Percentiles rank a stretch among this genome's conserved stretches.
These are phyloP conservation scores for Bombus confusus DNA, from an alignment of 1,140 invertebrate species.

Conservation along the genomic window DNA sequence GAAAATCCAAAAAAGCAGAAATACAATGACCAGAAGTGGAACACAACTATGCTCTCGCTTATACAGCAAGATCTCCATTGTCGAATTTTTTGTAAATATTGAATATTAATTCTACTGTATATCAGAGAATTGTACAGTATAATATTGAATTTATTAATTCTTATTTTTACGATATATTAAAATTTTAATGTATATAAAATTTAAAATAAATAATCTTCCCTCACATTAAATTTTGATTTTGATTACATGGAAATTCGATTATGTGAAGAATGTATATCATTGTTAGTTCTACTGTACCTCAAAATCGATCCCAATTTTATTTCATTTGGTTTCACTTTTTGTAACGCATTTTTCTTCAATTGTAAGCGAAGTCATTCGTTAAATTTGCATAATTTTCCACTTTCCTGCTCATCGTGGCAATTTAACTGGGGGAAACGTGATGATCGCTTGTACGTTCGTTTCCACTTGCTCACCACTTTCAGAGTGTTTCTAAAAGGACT, in stretches of 20 bases:
- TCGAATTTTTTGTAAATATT: too few species aligned
- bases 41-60: too few species aligned
- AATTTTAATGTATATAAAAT: not conserved
- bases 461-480: too few species aligned
- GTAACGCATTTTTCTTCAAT: not conserved
- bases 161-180: too few species aligned
- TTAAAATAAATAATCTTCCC: not conserved
- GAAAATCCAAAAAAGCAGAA: too few species aligned
- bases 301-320: not conserved
- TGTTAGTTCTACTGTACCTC: conserved; percentile 85
- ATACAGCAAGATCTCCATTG: too few species aligned
- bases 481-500: not conserved
- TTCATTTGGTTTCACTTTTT: not conserved
- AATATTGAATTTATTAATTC: too few species aligned
- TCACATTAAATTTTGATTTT: not conserved
- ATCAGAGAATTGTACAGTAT: too few species aligned
- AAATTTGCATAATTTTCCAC: conserved; percentile 17
- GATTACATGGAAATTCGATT: not conserved
- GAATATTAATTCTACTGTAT: too few species aligned
- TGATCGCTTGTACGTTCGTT: not conserved
- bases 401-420: not conserved
- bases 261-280: not conserved
- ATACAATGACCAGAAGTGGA: too few species aligned
- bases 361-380: not conserved
- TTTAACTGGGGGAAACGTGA: not conserved